phyloP scores from a whole-genome alignment of 2,888 invertebrate species.

The Trimorus sp. region DNA sequence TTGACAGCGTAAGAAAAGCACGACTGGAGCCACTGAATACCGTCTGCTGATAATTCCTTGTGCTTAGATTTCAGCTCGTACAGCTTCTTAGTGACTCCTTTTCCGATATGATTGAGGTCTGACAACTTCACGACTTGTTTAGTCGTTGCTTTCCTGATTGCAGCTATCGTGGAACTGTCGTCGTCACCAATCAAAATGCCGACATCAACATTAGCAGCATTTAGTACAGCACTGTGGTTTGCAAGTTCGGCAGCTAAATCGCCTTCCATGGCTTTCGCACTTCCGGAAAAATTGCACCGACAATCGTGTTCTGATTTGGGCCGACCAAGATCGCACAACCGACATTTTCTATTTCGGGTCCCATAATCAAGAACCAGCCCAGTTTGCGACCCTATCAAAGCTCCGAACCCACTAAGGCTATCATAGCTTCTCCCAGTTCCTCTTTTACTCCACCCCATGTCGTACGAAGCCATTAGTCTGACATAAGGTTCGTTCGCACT shows the following conservation, averaged over 20 bases:
- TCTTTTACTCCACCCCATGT: constrained; percentile 34
- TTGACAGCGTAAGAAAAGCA: constrained; percentile 40
- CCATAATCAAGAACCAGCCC: constrained; percentile 32
- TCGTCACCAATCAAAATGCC: constrained; percentile 34
- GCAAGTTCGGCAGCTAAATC: constrained; percentile 39
- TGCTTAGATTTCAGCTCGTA: constrained; percentile 30
- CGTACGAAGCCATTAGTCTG: constrained; percentile 32
- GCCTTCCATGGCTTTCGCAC: constrained; percentile 56
- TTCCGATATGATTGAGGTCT: constrained; percentile 35
- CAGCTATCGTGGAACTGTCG: constrained; percentile 34
- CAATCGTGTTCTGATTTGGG: constrained; percentile 38
- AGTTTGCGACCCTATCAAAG: constrained; percentile 31
- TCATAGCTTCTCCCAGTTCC: constrained; percentile 35
- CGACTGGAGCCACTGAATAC: constrained; percentile 26
- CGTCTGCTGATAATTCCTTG: constrained; percentile 30
- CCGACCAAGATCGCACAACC: constrained; percentile 29
- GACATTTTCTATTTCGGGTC: constrained; percentile 40
- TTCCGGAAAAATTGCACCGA: constrained; percentile 41
- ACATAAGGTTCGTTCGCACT: not conserved
- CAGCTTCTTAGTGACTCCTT: constrained; percentile 35
- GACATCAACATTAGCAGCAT: constrained; percentile 25
- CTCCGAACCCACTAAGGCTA: constrained; percentile 41
- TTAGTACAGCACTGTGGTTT: constrained; percentile 25
- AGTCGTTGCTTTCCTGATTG: constrained; percentile 14
- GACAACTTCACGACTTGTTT: constrained; percentile 33